Evolutionary conservation across 2,113 vertebrate species (phyloP).

Genomic region (Cheilinus undulatus): DNA sequence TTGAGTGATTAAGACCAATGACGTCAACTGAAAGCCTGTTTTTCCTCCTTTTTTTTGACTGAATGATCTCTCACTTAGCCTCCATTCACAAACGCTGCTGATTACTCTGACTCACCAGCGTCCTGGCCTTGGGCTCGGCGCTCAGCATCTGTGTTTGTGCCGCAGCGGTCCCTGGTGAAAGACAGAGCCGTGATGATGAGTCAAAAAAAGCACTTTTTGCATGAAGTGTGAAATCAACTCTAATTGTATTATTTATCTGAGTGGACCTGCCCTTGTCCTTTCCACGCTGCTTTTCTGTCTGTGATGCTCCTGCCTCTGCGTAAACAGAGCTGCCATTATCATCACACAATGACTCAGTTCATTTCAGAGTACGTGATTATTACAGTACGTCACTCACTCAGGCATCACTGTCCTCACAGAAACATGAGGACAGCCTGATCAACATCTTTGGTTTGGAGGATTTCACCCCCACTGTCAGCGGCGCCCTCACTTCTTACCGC

Average conservation of each 20-base stretch:
- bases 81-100: conserved; percentile 35
- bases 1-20: conserved; percentile 66
- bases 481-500: too few species aligned
- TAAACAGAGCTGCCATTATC: background rate
- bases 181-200: conserved; percentile 16
- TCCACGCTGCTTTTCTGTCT: background rate
- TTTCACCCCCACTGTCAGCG: too few species aligned
- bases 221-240: conserved; percentile 16
- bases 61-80: conserved; percentile 33
- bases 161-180: conserved; percentile 33
- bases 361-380: too few species aligned
- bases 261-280: conserved; percentile 23
- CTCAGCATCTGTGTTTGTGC: conserved; percentile 33
- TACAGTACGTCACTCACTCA: background rate
- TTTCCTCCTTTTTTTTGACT: background rate
- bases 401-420: too few species aligned
- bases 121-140: conserved; percentile 59
- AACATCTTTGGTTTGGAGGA: too few species aligned
- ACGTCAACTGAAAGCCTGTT: conserved; percentile 54
- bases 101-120: conserved; percentile 66
- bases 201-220: conserved; percentile 1
- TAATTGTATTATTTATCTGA: conserved; percentile 22
- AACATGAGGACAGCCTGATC: too few species aligned
- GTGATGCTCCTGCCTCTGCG: conserved; percentile 7
- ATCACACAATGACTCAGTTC: too few species aligned